phyloP scores from a whole-genome alignment of 2,797 vertebrate genomes.

The Merluccius polli region DNA sequence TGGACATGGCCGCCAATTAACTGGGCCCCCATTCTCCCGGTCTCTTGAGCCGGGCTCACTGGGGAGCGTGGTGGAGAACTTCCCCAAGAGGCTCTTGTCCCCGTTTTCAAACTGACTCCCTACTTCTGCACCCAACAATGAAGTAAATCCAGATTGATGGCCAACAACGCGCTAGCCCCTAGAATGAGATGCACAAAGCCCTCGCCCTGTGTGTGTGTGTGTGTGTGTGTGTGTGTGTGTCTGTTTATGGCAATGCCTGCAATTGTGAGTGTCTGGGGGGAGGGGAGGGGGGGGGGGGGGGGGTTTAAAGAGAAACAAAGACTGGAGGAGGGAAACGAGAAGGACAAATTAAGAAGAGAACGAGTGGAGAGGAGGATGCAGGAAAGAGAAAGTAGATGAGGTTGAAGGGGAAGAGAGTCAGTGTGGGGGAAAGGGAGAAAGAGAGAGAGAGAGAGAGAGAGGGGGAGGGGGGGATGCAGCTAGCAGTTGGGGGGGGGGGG shows the following conservation, averaged over 20 bases:
- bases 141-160: conserved; percentile 29
- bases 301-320: not conserved
- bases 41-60: conserved; percentile 33
- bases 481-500: conserved; percentile 10
- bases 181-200: conserved; percentile 14
- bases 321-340: not conserved
- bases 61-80: conserved; percentile 34
- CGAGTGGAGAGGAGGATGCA: not conserved
- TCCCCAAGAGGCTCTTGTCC: conserved; percentile 42
- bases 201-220: not conserved
- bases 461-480: not conserved
- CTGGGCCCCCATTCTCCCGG: conserved; percentile 34
- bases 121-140: conserved; percentile 30
- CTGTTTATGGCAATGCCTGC: not conserved
- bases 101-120: conserved; percentile 44
- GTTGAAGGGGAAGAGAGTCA: conserved; percentile 1
- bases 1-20: conserved; percentile 41
- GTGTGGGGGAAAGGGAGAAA: too few species aligned
- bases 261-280: not conserved
- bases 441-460: too few species aligned
- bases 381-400: not conserved
- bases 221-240: not conserved
- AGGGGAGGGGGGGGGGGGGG: too few species aligned
- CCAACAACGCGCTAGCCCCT: conserved; percentile 9
- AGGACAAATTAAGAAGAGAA: not conserved